These are phyloP conservation scores for Pseudorhombus dupliciocellatus DNA, from an alignment of 2,113 vertebrate genomes.

Conservation along the genomic window DNA sequence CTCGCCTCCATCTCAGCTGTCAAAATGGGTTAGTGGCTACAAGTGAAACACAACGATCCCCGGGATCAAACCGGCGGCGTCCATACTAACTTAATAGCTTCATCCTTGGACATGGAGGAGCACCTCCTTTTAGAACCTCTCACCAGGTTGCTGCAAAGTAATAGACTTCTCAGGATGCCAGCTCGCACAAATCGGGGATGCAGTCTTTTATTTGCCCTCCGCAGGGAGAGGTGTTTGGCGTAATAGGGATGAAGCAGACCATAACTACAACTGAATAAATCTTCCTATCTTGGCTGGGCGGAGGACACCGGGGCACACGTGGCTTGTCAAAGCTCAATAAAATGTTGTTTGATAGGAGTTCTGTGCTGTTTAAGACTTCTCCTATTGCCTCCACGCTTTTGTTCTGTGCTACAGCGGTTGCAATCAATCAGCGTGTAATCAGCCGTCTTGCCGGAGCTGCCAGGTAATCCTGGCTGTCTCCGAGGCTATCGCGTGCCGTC, in stretches of 20 bases:
- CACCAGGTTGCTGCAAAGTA: slow-evolving; percentile 61
- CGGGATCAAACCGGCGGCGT: slow-evolving; percentile 62
- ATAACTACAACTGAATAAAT: slow-evolving; percentile 76
- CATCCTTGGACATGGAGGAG: slow-evolving; percentile 64
- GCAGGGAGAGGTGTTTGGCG: slow-evolving; percentile 59
- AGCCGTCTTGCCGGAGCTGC: slow-evolving; percentile 74
- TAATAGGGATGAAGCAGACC: slow-evolving; percentile 71
- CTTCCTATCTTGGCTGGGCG: slow-evolving; percentile 66
- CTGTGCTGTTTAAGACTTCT: slow-evolving; percentile 67
- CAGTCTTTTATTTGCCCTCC: slow-evolving; percentile 71
- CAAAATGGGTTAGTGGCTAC: slow-evolving; percentile 74
- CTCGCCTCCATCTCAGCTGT: slow-evolving; percentile 75
- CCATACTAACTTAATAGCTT: slow-evolving; percentile 70
- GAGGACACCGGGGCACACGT: slow-evolving; percentile 42
- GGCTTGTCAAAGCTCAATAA: slow-evolving; percentile 66
- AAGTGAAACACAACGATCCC: slow-evolving; percentile 68
- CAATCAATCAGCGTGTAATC: slow-evolving; percentile 81
- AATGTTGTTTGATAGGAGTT: slow-evolving; percentile 73
- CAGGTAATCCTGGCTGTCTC: slow-evolving; percentile 73
- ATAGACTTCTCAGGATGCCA: slow-evolving; percentile 73
- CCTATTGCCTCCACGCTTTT: slow-evolving; percentile 45
- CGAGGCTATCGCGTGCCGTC: slow-evolving; percentile 38
- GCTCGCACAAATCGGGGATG: slow-evolving; percentile 63
- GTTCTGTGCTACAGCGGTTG: slow-evolving; percentile 51
- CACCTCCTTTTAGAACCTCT: slow-evolving; percentile 38